Evolutionary conservation across 1,140 invertebrate species (phyloP).

Genomic region (Procambarus virginalis): DNA sequence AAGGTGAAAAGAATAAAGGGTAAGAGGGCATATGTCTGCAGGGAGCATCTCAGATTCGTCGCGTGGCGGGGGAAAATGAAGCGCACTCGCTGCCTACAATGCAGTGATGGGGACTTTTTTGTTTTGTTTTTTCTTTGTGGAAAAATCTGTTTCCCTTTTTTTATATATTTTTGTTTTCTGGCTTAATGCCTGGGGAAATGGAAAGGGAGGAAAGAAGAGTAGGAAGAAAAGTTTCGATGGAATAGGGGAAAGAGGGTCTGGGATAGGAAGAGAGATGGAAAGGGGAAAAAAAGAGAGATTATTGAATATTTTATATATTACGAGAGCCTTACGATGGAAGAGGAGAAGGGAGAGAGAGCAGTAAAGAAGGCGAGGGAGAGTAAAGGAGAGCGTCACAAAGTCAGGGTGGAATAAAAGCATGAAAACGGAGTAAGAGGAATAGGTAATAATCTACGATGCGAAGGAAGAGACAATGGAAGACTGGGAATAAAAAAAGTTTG

Average conservation of each 20-base stretch:
- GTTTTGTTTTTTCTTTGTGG: not conserved
- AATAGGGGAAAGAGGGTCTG: not conserved
- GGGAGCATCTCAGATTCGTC: constrained; percentile 17
- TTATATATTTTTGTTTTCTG: not conserved
- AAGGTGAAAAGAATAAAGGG: not conserved
- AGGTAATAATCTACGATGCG: not conserved
- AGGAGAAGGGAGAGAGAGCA: not conserved
- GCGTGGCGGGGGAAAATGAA: not conserved
- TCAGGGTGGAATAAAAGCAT: not conserved
- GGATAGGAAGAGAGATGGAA: not conserved
- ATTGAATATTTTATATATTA: too few relatives aligned
- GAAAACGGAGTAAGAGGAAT: not conserved
- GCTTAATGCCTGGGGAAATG: not conserved
- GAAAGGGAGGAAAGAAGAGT: not conserved
- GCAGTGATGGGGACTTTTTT: not conserved
- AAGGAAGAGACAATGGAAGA: not conserved
- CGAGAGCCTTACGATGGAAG: not conserved
- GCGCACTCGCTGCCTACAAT: not conserved
- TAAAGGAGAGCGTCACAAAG: not conserved
- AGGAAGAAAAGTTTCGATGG: not conserved
- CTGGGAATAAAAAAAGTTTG: too few relatives aligned
- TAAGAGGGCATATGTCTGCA: constrained; percentile 38
- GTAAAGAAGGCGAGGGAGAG: not conserved
- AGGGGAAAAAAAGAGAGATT: not conserved
- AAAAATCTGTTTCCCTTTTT: not conserved